Conservation (phyloP, 2,113 vertebrate genomes). For the Alouatta palliata region DNA sequence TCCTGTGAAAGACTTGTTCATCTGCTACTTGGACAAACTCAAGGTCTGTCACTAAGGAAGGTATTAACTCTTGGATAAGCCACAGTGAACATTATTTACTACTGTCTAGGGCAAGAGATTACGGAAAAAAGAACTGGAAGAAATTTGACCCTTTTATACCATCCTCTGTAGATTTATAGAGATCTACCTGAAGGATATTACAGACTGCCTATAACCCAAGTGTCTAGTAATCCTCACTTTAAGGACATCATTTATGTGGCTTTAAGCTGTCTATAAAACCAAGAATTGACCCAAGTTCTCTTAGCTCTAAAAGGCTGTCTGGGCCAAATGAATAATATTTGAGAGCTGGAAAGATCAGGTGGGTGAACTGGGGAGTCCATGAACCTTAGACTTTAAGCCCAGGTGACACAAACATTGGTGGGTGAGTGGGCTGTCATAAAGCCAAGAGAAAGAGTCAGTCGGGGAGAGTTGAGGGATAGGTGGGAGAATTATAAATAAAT, state of each 20-base stretch:
- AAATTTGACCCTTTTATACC: neutral
- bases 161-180: constrained; percentile 24
- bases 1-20: neutral
- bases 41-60: neutral
- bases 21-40: neutral
- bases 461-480: neutral
- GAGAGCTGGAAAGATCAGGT: neutral
- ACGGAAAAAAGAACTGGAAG: neutral
- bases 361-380: neutral
- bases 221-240: constrained; percentile 19
- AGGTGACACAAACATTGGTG: too few relatives aligned
- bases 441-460: neutral
- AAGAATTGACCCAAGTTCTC: constrained; percentile 24
- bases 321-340: neutral
- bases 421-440: neutral
- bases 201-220: neutral
- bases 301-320: neutral
- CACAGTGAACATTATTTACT: neutral
- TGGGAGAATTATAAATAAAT: neutral
- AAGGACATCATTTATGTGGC: neutral
- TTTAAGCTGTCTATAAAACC: constrained; percentile 29
- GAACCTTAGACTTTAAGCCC: neutral
- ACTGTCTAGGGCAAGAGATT: neutral
- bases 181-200: constrained; percentile 20
- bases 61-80: neutral